Evolutionary conservation across 2,113 vertebrate species (phyloP), one percentile per base, ranked within the genome.

Genomic region (Phylloscopus trochiloides): DNA sequence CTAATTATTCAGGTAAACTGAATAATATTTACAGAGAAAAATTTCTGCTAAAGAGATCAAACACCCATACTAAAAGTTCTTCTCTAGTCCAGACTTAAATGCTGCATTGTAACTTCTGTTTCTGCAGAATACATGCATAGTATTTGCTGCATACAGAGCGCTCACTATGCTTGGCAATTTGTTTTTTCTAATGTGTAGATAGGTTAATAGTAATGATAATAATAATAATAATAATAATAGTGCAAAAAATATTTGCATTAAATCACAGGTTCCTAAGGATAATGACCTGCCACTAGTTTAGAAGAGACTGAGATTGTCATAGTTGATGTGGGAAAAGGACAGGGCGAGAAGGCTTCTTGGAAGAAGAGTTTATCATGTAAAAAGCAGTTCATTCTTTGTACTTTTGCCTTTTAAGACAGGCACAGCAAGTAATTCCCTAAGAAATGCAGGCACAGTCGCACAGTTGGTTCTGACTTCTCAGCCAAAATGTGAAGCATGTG

Each of bases 401-500:
- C 29, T 62, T 75, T 38, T 63, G 26, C 47, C 50, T 80, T 74
- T 76, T 55, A 80, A 66, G 74, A 83, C 24, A 71, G 51, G 24
- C 47, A 71, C 36, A 76, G 62, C 50, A 77, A 84, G 40, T 74
- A 72, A 66, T 76, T 92, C 31, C 59, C 29, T 76, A n/a, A 48
- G 88, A 87, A 93, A 96, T 76, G 88, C 67, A 80, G 84, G 47
- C 77, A 70, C 81, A 88, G 79, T 59, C 90, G 65, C 61, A 87
- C 92, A 92, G 91, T n/a, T 95, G 94, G 42, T 92, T 76, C 88
- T 73, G 12, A 71, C 78, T 88, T 90, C 1, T 0, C 47, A 88
- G 90, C 84, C 95, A 96, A 92, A 89, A 96, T 59, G 36, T 90
- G 62, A 95, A 96, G 86, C 68, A 95, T 94, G 95, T 81, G 68